Percentiles rank a stretch among this genome's conserved stretches.
phyloP scores from a whole-genome alignment of 2,888 invertebrate species.

The Esperia sulphurella region DNA sequence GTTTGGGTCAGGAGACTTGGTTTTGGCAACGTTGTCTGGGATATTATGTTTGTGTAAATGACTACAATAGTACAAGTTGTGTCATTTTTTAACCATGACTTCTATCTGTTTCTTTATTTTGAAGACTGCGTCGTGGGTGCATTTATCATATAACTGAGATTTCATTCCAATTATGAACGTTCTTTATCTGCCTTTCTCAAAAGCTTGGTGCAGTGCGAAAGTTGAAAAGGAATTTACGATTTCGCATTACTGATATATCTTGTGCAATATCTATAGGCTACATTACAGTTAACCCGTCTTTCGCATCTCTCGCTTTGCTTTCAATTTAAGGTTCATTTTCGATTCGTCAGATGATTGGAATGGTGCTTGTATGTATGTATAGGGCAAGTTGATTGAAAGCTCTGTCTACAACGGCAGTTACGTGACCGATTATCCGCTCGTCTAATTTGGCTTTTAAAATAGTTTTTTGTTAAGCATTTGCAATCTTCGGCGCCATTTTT shows the following conservation, averaged over 20 bases:
- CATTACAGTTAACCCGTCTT: neutral
- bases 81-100: no score
- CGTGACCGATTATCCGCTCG: conserved; percentile 58
- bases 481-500: conserved; percentile 33
- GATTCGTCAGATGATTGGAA: conserved; percentile 8
- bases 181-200: conserved; percentile 10
- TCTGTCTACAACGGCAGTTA: conserved; percentile 45
- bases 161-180: no score
- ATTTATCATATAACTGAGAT: neutral
- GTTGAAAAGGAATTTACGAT: conserved; percentile 20
- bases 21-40: no score
- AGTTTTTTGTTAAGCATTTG: conserved; percentile 40
- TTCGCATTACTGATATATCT: conserved; percentile 16
- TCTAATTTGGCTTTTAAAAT: conserved; percentile 56
- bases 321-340: conserved; percentile 17
- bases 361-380: conserved; percentile 27
- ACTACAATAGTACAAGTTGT: no score
- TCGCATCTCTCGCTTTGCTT: conserved; percentile 10
- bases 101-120: neutral
- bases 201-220: conserved; percentile 17
- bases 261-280: conserved; percentile 15
- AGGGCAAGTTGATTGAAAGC: conserved; percentile 50
- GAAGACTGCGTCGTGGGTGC: no score
- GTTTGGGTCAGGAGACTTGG: no score
- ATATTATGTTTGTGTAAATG: no score